Base-by-base conservation (phyloP, 2,797 vertebrate species). In the Clamator glandarius region DNA sequence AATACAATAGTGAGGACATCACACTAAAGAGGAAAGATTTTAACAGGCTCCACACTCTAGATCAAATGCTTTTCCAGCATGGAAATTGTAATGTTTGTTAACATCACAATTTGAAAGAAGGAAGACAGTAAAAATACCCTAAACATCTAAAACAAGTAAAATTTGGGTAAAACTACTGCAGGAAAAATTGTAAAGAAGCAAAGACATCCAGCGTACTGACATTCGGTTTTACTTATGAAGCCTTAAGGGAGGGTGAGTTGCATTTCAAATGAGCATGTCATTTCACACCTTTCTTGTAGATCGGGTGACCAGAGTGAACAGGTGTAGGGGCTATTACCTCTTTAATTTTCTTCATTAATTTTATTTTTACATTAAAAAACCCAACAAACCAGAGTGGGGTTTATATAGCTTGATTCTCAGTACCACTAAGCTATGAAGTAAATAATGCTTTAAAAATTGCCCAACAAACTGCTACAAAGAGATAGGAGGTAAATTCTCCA, bases 401-500 rank as follows among this genome's bases (percentile, higher is more conserved):
- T 87, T 85, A 21, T 31, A 3, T 11, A 28, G 19, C 0, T 1
- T 57, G 42, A 61, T 28, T 67, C n/a, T 58, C 54, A 67, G 44
- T 29, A 59, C 15, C n/a, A 63, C 20, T 77, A 90, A 59, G 4
- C 39, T 85, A 51, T 0, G 2, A 84, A 35, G 57, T 57, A 94
- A 83, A 95, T 69, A 74, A 63, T 19, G 54, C 8, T 76, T 84
- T 66, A 67, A 91, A 92, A 90, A 63, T 69, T 87, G 28, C 36
- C 51, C 59, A 90, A 51, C 48, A 95, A 48, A 66, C 36, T 75
- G 72, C 39, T 73, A 29, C 29, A 67, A 92, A 63, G 36, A 69
- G 54, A 92, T 83, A 78, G 59, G 70, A 87, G 21, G 68, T 29
- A 68, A 52, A 92, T 78, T 87, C 83, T 64, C 70, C 55, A 83